Base-by-base conservation (phyloP, 2,797 vertebrate species). In the Catamblyrhynchus diadema region DNA sequence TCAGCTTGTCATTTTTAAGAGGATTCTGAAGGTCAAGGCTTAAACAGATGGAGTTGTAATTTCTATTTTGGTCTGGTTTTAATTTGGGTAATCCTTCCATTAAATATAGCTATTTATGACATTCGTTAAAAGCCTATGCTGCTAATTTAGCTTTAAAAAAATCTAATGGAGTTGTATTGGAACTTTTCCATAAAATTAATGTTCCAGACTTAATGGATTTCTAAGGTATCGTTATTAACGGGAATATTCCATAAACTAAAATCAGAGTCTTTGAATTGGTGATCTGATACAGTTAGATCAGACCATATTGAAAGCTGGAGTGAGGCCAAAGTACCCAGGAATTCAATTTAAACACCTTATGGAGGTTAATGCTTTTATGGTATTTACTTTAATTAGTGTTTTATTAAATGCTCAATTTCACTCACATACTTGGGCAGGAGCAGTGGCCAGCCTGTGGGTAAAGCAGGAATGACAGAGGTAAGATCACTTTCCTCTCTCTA, bases 101-200 rank as follows among this genome's bases (percentile, higher is more conserved):
- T 98, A 97, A 97, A 97, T 95, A 95, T 91, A 97, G 97, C 97
- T 98, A 98, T 98, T 98, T 98, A 98, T 98, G 97, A 97, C 97
- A 97, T 98, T 97, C 98, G 97, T 97, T 98, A 98, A 98, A 98
- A 98, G 98, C 97, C 96, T 96, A 95, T 97, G 96, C 97, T 97
- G 94, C 97, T 97, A 98, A 98, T 98, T 98, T 98, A 97, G 81
- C 94, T 93, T 48, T 70, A 97, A 97, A 97, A 97, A 97, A 94
- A 81, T 89, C 97, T 98, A 98, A 98, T 98, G 97, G 97, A 97
- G 94, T 98, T 97, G 86, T 94, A 98, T 97, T 98, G 97, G 97
- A 97, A 97, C 97, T 98, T 97, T 98, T 98, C 97, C 98, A 98
- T 98, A 97, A 98, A 98, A 98, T 98, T 98, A 98, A 98, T 98